A percentile compares a stretch with the other conserved stretches of the same genome.
These are phyloP conservation scores for Drosophila recens DNA, from an alignment of 2,888 invertebrate species.

Conservation along the genomic window DNA sequence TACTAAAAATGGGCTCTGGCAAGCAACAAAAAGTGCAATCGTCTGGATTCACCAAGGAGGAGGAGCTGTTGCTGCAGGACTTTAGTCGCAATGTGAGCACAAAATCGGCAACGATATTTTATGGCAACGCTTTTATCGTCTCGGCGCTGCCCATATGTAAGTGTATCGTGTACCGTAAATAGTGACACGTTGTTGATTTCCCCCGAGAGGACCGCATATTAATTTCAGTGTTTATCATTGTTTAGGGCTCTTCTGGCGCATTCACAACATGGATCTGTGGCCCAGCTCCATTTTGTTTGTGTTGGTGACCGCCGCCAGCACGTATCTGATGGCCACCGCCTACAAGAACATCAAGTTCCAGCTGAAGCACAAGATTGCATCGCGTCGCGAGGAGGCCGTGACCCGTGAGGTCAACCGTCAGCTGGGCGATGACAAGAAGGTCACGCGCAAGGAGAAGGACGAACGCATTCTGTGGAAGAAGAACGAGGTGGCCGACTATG, in stretches of 20 bases:
- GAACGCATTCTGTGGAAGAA: constrained; percentile 99
- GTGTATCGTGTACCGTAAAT: constrained; percentile 85
- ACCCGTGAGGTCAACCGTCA: constrained; percentile 94
- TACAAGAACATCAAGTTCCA: constrained; percentile 99
- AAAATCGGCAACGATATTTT: constrained; percentile 98
- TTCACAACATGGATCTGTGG: constrained; percentile 97
- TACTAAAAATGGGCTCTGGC: constrained; percentile 84
- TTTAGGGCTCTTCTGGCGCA: constrained; percentile 98
- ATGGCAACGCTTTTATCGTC: constrained; percentile 99
- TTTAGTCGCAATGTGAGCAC: constrained; percentile 98
- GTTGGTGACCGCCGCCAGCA: constrained; percentile 93
- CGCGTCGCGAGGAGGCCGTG: constrained; percentile 95
- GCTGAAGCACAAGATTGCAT: constrained; percentile 97
- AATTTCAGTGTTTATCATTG: not conserved
- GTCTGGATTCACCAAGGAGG: constrained; percentile 97
- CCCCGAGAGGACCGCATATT: not conserved
- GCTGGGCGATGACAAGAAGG: constrained; percentile 96
- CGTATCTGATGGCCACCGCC: constrained; percentile 97
- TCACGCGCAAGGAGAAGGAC: constrained; percentile 99
- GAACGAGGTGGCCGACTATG: constrained; percentile 99
- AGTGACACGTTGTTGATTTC: constrained; percentile 78
- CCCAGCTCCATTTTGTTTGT: constrained; percentile 94
- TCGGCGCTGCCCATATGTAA: constrained; percentile 99
- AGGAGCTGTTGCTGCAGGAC: constrained; percentile 98
- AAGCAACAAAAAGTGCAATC: constrained; percentile 86